Conservation (phyloP, 53 echinoderm and acorn worm species). For the Stichopus horrens region DNA sequence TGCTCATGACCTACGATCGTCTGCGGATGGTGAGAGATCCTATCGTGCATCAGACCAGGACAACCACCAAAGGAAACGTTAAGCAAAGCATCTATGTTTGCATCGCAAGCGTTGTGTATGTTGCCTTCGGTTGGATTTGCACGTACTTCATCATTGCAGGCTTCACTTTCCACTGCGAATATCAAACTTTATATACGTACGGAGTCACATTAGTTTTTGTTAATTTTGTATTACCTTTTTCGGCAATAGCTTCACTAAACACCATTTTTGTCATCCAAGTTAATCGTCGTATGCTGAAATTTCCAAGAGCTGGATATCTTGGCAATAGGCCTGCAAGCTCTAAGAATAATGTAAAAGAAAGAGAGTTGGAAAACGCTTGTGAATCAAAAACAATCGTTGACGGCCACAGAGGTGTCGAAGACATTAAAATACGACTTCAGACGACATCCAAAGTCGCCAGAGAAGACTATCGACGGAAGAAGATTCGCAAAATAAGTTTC, state of each 20-base stretch:
- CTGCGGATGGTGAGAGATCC: not conserved
- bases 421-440: not conserved
- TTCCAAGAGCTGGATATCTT: not conserved
- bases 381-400: not conserved
- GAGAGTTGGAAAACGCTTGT: not conserved
- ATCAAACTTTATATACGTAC: not conserved
- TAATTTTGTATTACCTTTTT: not conserved
- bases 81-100: not conserved
- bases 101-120: not conserved
- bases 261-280: not conserved
- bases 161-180: not conserved
- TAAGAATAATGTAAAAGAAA: not conserved
- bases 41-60: not conserved
- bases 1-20: slow-evolving; percentile 10
- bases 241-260: not conserved
- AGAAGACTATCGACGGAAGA: not conserved
- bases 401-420: not conserved
- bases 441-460: not conserved
- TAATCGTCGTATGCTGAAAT: not conserved
- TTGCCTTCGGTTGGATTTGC: not conserved
- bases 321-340: not conserved
- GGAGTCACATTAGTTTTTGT: not conserved
- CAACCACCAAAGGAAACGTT: not conserved
- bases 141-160: not conserved
- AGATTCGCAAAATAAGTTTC: not conserved